Conservation (phyloP, 2,113 vertebrate genomes). For the Aphyosemion australe region DNA sequence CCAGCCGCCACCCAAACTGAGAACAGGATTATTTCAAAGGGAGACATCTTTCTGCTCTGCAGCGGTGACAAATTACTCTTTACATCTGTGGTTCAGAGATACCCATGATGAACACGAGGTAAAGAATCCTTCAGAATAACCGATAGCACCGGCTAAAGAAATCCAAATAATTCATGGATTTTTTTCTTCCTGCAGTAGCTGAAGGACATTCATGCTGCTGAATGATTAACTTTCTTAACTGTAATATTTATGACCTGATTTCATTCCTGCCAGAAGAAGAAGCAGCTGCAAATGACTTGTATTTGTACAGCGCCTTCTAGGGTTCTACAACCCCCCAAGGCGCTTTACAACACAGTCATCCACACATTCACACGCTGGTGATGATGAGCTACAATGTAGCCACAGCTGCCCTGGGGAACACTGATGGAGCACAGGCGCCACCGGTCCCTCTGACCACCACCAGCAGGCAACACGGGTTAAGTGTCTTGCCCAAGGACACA, state of each 20-base stretch:
- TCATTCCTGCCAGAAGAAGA: constrained; percentile 4
- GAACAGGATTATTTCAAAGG: constrained; percentile 5
- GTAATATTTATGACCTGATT: constrained; percentile 35
- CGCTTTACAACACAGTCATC: too few relatives aligned
- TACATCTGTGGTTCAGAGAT: constrained; percentile 20
- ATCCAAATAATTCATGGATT: constrained; percentile 21
- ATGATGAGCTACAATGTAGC: too few relatives aligned
- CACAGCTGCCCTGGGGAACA: too few relatives aligned
- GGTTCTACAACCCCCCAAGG: too few relatives aligned
- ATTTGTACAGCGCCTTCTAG: too few relatives aligned
- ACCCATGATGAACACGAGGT: constrained; percentile 28
- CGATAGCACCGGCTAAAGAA: background rate
- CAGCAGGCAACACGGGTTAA: too few relatives aligned
- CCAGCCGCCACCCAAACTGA: background rate
- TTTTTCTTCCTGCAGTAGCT: constrained; percentile 9
- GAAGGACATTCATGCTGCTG: constrained; percentile 41
- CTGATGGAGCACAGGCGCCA: too few relatives aligned
- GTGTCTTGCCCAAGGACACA: too few relatives aligned
- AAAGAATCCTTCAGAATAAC: constrained; percentile 31
- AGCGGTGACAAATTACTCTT: constrained; percentile 29
- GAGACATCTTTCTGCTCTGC: background rate
- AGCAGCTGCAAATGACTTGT: constrained; percentile 7
- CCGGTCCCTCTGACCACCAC: too few relatives aligned
- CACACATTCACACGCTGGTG: too few relatives aligned
- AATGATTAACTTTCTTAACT: constrained; percentile 35